phyloP scores from a whole-genome alignment of 2,888 invertebrate genomes.

The Nipponacmea schrenckii region DNA sequence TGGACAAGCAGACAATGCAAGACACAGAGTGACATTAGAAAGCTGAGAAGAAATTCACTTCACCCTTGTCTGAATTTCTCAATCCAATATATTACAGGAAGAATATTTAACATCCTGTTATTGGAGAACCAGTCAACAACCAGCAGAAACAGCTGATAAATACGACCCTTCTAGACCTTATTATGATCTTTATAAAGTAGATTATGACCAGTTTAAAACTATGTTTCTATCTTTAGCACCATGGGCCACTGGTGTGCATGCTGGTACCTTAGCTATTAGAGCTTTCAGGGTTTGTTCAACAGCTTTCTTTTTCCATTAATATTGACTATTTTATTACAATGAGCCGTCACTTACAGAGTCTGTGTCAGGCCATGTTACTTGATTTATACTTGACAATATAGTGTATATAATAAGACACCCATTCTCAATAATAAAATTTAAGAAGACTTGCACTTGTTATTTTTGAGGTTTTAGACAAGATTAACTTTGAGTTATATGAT shows the following conservation, averaged over 20 bases:
- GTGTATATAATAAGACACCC: too few species aligned
- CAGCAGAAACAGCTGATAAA: constrained; percentile 72
- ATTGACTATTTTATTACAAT: neutral
- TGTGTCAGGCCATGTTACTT: neutral
- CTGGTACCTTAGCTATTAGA: constrained; percentile 85
- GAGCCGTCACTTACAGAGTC: neutral
- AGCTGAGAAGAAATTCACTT: too few species aligned
- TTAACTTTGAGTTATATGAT: too few species aligned
- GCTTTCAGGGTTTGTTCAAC: constrained; percentile 81
- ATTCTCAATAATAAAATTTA: too few species aligned
- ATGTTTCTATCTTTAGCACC: constrained; percentile 88
- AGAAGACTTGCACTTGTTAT: too few species aligned
- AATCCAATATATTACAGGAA: constrained; percentile 71
- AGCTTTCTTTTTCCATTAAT: neutral
- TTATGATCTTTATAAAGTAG: constrained; percentile 85
- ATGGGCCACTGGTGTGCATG: constrained; percentile 86
- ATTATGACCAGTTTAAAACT: constrained; percentile 89
- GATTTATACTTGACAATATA: too few species aligned
- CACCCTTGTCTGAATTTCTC: too few species aligned
- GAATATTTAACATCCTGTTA: constrained; percentile 75
- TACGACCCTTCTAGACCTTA: constrained; percentile 82
- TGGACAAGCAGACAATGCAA: too few species aligned
- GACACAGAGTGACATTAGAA: too few species aligned
- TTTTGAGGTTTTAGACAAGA: too few species aligned
- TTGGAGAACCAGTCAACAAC: constrained; percentile 64